Evolutionary conservation across 35 echinoderm and acorn worm genomes (phyloP), one percentile per base, ranked within the genome.

Genomic region (Eucidaris tribuloides): DNA sequence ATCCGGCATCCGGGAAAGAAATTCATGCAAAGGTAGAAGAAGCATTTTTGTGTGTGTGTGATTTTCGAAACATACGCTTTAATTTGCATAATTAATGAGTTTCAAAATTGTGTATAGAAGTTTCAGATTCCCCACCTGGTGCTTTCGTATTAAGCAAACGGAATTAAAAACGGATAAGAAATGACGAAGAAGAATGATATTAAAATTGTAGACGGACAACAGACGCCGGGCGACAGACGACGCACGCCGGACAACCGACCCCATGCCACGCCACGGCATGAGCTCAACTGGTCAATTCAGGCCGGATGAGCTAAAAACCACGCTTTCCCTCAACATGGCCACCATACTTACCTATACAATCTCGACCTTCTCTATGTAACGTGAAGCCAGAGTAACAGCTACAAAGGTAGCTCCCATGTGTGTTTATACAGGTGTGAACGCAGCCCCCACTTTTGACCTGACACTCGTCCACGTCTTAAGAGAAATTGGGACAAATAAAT

Each of bases 401-500:
- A 71, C 90, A 92, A 9, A 86, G 44, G 36, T 89, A 97, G 57
- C 90, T 97, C 20, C 94, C 94, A 13, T 81, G 85, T 49, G 84
- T 57, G 62, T 97, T 97, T 18, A 59, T 84, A 64, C 94, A 97
- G 20, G 50, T 86, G 83, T 97, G 94, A 3, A 97, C 94, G 72
- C 90, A 97, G 6, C 88, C 94, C 5, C 87, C 90, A 82, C 84
- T 85, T 80, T 91, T 92, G n/a, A 81, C 57, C 56, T 85, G 62
- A 54, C 90, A 97, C 78, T 97, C 94, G 78, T 97, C 85, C 4
- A 97, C 77, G 82, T 97, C 94, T 97, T 24, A 57, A 62, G 18
- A 32, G 43, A 42, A 18, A 77, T 34, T 42, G 37, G 35, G 6
- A 1, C 30, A 43, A 17, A 23, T 58, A 45, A 28, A 45, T 41